phyloP scores from a whole-genome alignment of 2,888 invertebrate genomes.

The Phoenoteleia sp. region DNA sequence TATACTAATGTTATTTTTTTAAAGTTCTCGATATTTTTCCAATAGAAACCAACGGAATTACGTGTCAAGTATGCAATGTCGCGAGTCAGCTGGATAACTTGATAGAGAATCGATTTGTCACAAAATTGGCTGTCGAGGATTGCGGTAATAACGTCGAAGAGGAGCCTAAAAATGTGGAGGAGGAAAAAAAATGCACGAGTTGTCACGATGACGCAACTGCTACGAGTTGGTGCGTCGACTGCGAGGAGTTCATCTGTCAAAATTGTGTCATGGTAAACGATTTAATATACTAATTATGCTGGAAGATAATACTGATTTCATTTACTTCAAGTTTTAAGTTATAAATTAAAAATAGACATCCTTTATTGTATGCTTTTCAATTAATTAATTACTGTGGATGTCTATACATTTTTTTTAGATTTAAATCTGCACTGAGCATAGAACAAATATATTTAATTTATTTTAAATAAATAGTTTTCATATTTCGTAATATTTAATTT shows the following conservation, averaged over 20 bases:
- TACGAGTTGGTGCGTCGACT: conserved; percentile 96
- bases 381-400: too few relatives aligned
- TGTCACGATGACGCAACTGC: conserved; percentile 95
- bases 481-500: too few relatives aligned
- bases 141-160: conserved; percentile 85
- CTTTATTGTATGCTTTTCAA: too few relatives aligned
- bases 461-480: too few relatives aligned
- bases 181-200: conserved; percentile 92
- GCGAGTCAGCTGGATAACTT: conserved; percentile 91
- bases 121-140: conserved; percentile 89
- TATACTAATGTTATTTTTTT: background rate
- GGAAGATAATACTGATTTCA: too few relatives aligned
- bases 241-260: conserved; percentile 96
- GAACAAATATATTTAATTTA: too few relatives aligned
- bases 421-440: too few relatives aligned
- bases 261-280: conserved; percentile 92
- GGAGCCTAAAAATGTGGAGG: conserved; percentile 79
- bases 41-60: conserved; percentile 81
- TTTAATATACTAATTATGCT: too few relatives aligned
- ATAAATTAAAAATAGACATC: too few relatives aligned
- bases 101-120: conserved; percentile 94
- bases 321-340: too few relatives aligned
- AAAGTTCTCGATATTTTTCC: conserved; percentile 3
- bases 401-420: too few relatives aligned
- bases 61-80: conserved; percentile 92